Conservation (phyloP, 2,113 vertebrate genomes). For the Rostratula benghalensis region DNA sequence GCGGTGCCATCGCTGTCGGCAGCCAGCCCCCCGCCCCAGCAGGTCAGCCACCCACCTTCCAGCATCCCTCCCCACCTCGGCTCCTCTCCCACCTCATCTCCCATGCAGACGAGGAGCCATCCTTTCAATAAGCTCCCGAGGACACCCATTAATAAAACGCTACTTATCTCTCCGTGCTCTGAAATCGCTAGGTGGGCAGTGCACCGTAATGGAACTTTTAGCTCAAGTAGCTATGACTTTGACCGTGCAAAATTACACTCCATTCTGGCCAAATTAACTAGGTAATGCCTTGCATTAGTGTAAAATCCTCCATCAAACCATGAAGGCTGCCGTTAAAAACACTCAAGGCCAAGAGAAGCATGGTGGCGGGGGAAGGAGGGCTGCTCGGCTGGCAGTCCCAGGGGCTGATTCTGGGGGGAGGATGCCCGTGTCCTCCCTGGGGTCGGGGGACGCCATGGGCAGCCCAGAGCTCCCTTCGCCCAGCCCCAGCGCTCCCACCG, state of each 20-base stretch:
- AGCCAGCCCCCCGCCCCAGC: fast-evolving
- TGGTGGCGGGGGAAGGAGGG: not conserved
- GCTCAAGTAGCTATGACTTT: constrained; percentile 63
- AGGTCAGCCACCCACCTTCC: fast-evolving
- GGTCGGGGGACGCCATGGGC: not conserved
- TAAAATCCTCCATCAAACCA: constrained; percentile 79
- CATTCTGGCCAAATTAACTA: constrained; percentile 78
- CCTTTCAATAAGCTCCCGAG: not conserved
- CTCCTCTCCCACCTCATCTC: not conserved
- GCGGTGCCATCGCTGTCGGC: fast-evolving
- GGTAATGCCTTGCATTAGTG: constrained; percentile 78
- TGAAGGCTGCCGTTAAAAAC: constrained; percentile 74
- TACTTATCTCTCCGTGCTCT: not conserved
- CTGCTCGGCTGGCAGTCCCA: fast-evolving
- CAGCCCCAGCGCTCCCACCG: not conserved
- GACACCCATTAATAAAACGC: not conserved
- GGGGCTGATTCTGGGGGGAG: not conserved
- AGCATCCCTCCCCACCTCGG: fast-evolving
- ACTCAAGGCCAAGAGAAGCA: constrained; percentile 30
- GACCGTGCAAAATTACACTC: constrained; percentile 74
- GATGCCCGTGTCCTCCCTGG: fast-evolving
- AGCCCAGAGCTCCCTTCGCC: not conserved
- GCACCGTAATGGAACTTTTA: constrained; percentile 45
- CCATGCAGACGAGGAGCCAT: not conserved
- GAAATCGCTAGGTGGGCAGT: not conserved